Percentiles rank a stretch among this genome's conserved stretches.
Conservation (phyloP, 2,888 invertebrate genomes). For the Patella caerulea region DNA sequence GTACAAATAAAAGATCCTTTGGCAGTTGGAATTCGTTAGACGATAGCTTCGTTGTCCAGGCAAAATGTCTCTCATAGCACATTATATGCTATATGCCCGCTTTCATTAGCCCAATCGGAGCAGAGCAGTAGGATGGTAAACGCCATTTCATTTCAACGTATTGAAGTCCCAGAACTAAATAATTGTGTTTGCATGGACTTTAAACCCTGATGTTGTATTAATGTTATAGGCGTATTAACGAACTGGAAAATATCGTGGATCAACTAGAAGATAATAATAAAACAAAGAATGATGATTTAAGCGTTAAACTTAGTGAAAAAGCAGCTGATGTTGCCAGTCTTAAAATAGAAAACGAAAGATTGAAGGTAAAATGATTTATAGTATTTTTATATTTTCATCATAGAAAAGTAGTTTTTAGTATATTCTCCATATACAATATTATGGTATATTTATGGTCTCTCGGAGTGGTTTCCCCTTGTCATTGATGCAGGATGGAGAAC, state of each 20-base stretch:
- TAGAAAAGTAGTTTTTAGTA: no score
- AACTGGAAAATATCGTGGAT: constrained; percentile 63
- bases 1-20: no score
- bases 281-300: constrained; percentile 53
- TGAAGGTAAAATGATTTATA: constrained; percentile 56
- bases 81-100: no score
- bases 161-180: neutral
- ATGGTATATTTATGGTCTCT: no score
- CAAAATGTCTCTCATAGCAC: no score
- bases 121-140: neutral
- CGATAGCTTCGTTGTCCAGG: no score
- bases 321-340: constrained; percentile 54
- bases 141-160: neutral
- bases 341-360: constrained; percentile 60
- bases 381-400: neutral
- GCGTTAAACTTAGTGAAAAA: constrained; percentile 59
- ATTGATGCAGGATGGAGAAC: no score
- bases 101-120: no score
- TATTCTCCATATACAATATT: no score
- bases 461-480: no score
- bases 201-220: neutral
- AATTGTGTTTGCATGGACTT: neutral
- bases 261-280: constrained; percentile 62
- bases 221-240: constrained; percentile 57
- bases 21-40: no score